Evolutionary conservation across 1,140 invertebrate species (phyloP), one percentile per base, ranked within the genome.

Genomic region (Drosophila santomea): DNA sequence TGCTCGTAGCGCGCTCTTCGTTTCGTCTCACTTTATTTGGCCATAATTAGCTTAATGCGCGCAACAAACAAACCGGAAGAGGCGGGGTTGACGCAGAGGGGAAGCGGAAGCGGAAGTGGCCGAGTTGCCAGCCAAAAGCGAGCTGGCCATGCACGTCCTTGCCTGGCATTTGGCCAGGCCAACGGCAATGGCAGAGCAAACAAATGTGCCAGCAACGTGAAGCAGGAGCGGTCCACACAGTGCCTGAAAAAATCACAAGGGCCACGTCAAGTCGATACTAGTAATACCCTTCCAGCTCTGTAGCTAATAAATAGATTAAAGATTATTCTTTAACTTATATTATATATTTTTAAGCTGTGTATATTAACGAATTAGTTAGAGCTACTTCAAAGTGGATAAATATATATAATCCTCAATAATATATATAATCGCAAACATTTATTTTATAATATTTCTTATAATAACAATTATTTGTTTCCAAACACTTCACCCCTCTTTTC

Each of bases 1-100:
- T 89, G 80, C 43, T 62, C 57, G 63, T 44, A 77, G 80, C 76
- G 77, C 69, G 80, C 80, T 80, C 52, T 64, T 73, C 80, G 38
- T 80, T 89, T 89, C 84, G 84, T 67, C 74, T 57, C 84, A 76
- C 74, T 84, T 89, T 89, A 89, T 89, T 89, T 89, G 80, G 80
- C 64, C 84, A 89, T 89, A 89, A 89, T 89, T 89, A 89, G 84
- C 84, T 89, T 89, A 89, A 89, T 89, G 85, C 85, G 84, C 84
- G 69, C 62, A 43, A 69, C 84, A 89, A 89, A 89, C 84, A 89
- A 80, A 52, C 84, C 61, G 83, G 48, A 66, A 67, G 38, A 25
- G 55, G 43, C 59, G 43, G 50, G 23, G 61, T n/a, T 36, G n/a
- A 2, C n/a, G 25, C n/a, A 15, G 28, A 56, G 57, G 52, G 50